Conservation (phyloP, 2,113 vertebrate species). For the Solea senegalensis region DNA sequence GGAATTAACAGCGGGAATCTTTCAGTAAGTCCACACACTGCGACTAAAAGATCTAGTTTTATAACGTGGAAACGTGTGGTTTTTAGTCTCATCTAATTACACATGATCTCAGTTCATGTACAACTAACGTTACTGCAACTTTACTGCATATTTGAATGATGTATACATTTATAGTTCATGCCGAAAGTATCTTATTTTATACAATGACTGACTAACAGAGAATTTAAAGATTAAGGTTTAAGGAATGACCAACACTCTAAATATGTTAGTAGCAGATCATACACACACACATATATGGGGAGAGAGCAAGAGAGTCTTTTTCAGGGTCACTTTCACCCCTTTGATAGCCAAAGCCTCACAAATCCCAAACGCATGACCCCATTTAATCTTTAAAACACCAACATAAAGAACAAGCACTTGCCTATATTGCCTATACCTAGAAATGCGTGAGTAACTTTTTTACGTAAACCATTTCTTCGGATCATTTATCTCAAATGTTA, state of each 20-base stretch:
- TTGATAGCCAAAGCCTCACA: conserved; percentile 73
- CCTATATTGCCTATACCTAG: conserved; percentile 18
- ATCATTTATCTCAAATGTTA: not conserved
- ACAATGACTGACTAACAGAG: conserved; percentile 20
- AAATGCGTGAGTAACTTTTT: conserved; percentile 7
- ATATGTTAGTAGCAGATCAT: conserved; percentile 26
- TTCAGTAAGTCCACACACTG: conserved; percentile 46
- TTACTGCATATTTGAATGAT: too few species aligned
- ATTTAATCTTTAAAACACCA: conserved; percentile 67
- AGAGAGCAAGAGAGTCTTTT: not conserved
- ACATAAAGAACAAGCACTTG: conserved; percentile 39
- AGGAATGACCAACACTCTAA: conserved; percentile 29
- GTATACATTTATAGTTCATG: not conserved
- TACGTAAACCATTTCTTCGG: not conserved
- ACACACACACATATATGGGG: not conserved
- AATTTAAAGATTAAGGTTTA: conserved; percentile 27
- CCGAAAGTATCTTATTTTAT: not conserved
- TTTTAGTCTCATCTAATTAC: conserved; percentile 22
- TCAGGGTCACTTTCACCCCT: conserved; percentile 53
- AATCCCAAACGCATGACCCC: conserved; percentile 79
- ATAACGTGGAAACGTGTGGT: conserved; percentile 38
- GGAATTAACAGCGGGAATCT: conserved; percentile 66
- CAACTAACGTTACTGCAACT: not conserved
- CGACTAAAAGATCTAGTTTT: conserved; percentile 31
- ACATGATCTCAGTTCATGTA: not conserved